Percentiles rank a stretch among this genome's conserved stretches.
Evolutionary conservation across 2,113 vertebrate genomes (phyloP).

Genomic region (Mormyrus iriodes): DNA sequence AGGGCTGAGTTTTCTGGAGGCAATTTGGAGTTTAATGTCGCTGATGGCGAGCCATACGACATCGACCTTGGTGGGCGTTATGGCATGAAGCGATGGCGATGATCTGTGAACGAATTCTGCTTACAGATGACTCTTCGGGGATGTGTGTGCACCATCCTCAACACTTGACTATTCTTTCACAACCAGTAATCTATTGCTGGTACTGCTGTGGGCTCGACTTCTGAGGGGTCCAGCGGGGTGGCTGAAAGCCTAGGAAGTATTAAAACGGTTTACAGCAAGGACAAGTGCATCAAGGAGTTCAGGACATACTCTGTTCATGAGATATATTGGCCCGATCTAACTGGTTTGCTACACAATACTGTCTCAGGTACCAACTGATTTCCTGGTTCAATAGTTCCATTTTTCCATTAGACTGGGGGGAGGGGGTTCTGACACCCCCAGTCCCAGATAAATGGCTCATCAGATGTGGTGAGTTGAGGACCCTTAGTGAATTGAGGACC

Average conservation of each 20-base stretch:
- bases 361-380: too few relatives aligned
- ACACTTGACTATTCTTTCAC: not conserved
- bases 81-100: not conserved
- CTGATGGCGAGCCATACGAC: not conserved
- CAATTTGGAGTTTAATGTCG: not conserved
- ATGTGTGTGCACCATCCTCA: not conserved
- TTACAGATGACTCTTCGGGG: not conserved
- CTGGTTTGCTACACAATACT: not conserved
- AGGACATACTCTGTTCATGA: too few relatives aligned
- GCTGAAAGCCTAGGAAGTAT: too few relatives aligned
- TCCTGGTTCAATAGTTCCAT: not conserved
- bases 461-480: not conserved
- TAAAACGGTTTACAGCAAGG: too few relatives aligned
- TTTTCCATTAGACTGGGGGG: not conserved
- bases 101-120: not conserved
- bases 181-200: not conserved
- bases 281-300: too few relatives aligned
- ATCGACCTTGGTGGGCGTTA: not conserved
- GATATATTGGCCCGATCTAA: not conserved
- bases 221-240: too few relatives aligned
- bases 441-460: not conserved
- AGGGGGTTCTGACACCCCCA: not conserved
- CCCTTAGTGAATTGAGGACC: too few relatives aligned
- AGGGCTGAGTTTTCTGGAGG: too few relatives aligned
- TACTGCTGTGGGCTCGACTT: too few relatives aligned